Percentiles rank a stretch among this genome's conserved stretches.
phyloP scores from a whole-genome alignment of 2,888 invertebrate genomes.

The Dynastes hyllus region DNA sequence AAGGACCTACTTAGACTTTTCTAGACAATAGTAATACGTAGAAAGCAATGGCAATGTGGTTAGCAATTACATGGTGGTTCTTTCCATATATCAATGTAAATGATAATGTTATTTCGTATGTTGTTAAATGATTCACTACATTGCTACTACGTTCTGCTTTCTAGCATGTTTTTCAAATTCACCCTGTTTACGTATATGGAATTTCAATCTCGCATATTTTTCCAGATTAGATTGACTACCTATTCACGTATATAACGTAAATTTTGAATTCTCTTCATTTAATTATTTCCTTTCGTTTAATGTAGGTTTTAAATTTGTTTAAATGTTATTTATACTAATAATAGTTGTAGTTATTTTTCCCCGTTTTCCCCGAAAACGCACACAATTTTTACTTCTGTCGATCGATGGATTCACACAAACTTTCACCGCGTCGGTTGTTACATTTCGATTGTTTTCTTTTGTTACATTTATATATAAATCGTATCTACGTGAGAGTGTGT shows the following conservation, averaged over 20 bases:
- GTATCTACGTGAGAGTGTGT: conserved; percentile 37
- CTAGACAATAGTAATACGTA: too few species aligned
- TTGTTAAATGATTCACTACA: too few species aligned
- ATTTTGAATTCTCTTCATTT: conserved; percentile 9
- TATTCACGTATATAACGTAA: conserved; percentile 2
- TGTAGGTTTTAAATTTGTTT: conserved; percentile 14
- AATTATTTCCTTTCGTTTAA: conserved; percentile 11
- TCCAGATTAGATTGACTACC: neutral
- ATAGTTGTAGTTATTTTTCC: conserved; percentile 14
- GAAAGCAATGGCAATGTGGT: too few species aligned
- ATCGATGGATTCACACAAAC: conserved; percentile 15
- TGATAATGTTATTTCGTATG: too few species aligned
- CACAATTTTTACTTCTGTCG: conserved; percentile 4
- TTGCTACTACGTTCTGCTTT: too few species aligned
- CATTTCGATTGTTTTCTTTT: conserved; percentile 21
- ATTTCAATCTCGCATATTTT: neutral
- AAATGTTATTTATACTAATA: conserved; percentile 9
- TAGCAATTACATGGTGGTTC: too few species aligned
- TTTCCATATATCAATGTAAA: too few species aligned
- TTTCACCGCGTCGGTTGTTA: conserved; percentile 15
- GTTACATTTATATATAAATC: conserved; percentile 50
- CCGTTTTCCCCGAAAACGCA: conserved; percentile 31
- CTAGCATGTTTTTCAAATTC: too few species aligned
- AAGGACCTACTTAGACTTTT: too few species aligned
- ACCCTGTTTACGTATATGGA: neutral